These are phyloP conservation scores for Ethmia dodecea DNA, from an alignment of 2,888 invertebrate genomes.

Conservation along the genomic window DNA sequence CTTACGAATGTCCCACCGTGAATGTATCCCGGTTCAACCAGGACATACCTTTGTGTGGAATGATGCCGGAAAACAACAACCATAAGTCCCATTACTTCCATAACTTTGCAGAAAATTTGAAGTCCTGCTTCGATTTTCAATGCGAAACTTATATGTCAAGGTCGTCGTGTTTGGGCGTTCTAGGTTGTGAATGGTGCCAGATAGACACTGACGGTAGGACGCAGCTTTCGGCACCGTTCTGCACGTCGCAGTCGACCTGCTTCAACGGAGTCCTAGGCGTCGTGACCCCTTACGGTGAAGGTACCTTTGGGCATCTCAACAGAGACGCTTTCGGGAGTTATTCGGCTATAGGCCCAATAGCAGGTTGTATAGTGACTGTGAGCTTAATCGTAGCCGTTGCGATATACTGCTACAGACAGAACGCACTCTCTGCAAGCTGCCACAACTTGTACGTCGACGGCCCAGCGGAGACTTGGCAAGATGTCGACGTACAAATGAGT, in stretches of 20 bases:
- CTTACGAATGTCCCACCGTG: slow-evolving; percentile 52
- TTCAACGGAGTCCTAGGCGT: slow-evolving; percentile 92
- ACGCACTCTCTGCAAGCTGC: slow-evolving; percentile 70
- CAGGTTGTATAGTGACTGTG: slow-evolving; percentile 89
- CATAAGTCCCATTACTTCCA: slow-evolving; percentile 69
- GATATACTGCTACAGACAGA: slow-evolving; percentile 90
- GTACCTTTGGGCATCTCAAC: slow-evolving; percentile 71
- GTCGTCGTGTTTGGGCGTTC: slow-evolving; percentile 82
- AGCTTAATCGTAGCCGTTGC: slow-evolving; percentile 88
- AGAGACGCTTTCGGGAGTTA: slow-evolving; percentile 73
- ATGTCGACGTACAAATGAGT: slow-evolving; percentile 82
- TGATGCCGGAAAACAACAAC: slow-evolving; percentile 65
- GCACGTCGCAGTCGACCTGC: slow-evolving; percentile 88
- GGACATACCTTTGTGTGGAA: slow-evolving; percentile 61
- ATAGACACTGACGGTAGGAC: slow-evolving; percentile 86
- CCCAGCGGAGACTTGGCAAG: slow-evolving; percentile 71
- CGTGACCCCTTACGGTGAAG: slow-evolving; percentile 88
- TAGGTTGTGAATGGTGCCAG: slow-evolving; percentile 96
- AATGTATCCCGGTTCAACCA: slow-evolving; percentile 45
- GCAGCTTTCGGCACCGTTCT: slow-evolving; percentile 83
- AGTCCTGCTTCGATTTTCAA: slow-evolving; percentile 81
- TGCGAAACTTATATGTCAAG: slow-evolving; percentile 82
- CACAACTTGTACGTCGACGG: slow-evolving; percentile 72
- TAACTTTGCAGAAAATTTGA: slow-evolving; percentile 73
- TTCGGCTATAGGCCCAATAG: slow-evolving; percentile 91